Evolutionary conservation across 2,888 invertebrate genomes (phyloP).

Genomic region (Pammene aurita): DNA sequence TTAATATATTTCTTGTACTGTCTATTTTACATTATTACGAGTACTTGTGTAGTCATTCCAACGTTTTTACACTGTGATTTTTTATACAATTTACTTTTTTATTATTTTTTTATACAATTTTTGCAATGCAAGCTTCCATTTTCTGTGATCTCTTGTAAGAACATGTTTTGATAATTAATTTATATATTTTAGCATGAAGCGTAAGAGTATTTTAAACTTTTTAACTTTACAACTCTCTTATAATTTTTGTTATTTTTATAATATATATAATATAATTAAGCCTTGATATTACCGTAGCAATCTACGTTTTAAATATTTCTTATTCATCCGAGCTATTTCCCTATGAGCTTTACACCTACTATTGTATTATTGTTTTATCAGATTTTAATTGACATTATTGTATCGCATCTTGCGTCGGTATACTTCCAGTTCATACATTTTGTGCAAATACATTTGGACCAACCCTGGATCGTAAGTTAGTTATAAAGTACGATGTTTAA

Average conservation of each 20-base stretch:
- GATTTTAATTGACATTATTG: not conserved
- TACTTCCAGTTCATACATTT: conserved; percentile 31
- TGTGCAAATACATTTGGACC: conserved; percentile 47
- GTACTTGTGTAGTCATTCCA: conserved; percentile 48
- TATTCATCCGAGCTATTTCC: conserved; percentile 11
- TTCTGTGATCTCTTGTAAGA: conserved; percentile 69
- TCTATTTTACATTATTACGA: conserved; percentile 9
- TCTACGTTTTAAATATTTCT: conserved; percentile 25
- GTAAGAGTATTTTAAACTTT: conserved; percentile 38
- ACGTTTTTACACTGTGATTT: conserved; percentile 60
- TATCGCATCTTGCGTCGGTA: conserved; percentile 3
- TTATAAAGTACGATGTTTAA: conserved; percentile 35
- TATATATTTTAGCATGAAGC: conserved; percentile 36
- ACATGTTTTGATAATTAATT: conserved; percentile 42
- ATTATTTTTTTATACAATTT: conserved; percentile 50
- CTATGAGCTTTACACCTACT: conserved; percentile 22
- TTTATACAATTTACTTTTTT: conserved; percentile 49
- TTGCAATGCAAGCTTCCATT: conserved; percentile 66
- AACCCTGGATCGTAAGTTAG: conserved; percentile 45
- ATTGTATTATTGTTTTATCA: conserved; percentile 32
- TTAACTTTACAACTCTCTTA: conserved; percentile 36
- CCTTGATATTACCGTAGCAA: conserved; percentile 30
- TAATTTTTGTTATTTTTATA: conserved; percentile 42
- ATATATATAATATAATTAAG: conserved; percentile 29
- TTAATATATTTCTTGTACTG: conserved; percentile 24